Evolutionary conservation across 1,140 invertebrate genomes (phyloP), one percentile per base, ranked within the genome.

Genomic region (Atta texana): DNA sequence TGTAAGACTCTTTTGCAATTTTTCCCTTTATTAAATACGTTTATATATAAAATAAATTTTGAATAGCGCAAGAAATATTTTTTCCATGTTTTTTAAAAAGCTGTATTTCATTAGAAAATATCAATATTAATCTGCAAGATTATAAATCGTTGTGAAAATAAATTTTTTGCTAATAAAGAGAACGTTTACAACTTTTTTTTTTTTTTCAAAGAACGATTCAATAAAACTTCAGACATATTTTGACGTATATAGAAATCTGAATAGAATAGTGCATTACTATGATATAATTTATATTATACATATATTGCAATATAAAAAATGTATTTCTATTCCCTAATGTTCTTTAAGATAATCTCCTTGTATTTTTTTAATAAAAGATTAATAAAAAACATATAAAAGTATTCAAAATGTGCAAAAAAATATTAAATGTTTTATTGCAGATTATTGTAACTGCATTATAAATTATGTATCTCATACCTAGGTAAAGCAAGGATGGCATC

Each of bases 401-500:
- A 31, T 80, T 12, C 1, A 16, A 63, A 66, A 51, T 76, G 16
- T 39, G 0, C 34, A n/a, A 14, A 71, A 49, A 72, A 53, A 44
- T 28, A 59, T 16, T 28, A n/a, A 28, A 61, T 44, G 49, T 34
- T n/a, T 3, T 16, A 51, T 31, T 14, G 10, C 12, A n/a, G 39
- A 57, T 21, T 55, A 18, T 72, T 10, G 10, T 10, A 69, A 69
- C 10, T 69, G 5, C 39, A 24, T 69, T 69, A 14, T 44, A 31
- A 66, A 39, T 44, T 66, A 21, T 75, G 21, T 21, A 16, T 61
- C 18, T 49, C 68, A 31, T 96, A 96, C 87, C 96, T 95, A 0
- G 96, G 96, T 34, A 96, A 78, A 1, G 95, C 95, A 68, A 97
- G 74, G 76, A 96, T 95, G 6, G 96, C 95, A 16, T 95, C 95